Percentiles rank a stretch among this genome's conserved stretches.
Evolutionary conservation across 2,888 invertebrate species (phyloP).

Genomic region (Caradrina clavipalpis): DNA sequence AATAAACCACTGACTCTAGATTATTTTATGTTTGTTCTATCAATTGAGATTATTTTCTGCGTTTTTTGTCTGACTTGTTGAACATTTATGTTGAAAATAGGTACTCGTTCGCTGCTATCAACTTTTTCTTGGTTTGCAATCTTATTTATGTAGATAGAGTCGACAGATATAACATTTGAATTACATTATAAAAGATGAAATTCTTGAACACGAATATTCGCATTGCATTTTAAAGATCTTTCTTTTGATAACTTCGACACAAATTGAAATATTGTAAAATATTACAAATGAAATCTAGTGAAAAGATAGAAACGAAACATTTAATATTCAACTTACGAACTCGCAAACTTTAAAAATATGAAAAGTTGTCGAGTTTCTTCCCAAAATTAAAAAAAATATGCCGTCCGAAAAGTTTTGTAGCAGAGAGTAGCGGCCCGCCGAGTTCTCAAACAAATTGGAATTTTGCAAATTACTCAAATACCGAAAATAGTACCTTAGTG

Average conservation of each 20-base stretch:
- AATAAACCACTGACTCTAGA: conserved; percentile 33
- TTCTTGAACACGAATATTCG: conserved; percentile 8
- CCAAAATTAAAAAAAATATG: conserved; percentile 72
- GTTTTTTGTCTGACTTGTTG: conserved; percentile 30
- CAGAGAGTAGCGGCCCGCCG: conserved; percentile 50
- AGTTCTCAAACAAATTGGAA: conserved; percentile 63
- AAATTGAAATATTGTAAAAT: conserved; percentile 38
- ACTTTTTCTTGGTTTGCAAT: conserved; percentile 11
- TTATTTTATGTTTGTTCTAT: conserved; percentile 34
- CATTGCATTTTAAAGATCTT: conserved; percentile 12
- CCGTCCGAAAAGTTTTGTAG: conserved; percentile 65
- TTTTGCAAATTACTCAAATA: conserved; percentile 64
- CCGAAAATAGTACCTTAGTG: conserved; percentile 40
- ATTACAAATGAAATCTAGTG: conserved; percentile 54
- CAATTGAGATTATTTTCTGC: conserved; percentile 21
- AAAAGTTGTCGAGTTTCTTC: conserved; percentile 62
- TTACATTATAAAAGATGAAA: conserved; percentile 12
- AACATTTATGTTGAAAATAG: conserved; percentile 19
- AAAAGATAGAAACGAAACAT: conserved; percentile 65
- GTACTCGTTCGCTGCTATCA: neutral
- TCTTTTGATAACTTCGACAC: conserved; percentile 15
- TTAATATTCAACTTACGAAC: conserved; percentile 74
- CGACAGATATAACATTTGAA: conserved; percentile 7
- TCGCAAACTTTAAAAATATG: conserved; percentile 64
- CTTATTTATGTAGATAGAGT: conserved; percentile 17